Base-by-base conservation (phyloP, 2,797 vertebrate genomes). In the Coregonus sp. region DNA sequence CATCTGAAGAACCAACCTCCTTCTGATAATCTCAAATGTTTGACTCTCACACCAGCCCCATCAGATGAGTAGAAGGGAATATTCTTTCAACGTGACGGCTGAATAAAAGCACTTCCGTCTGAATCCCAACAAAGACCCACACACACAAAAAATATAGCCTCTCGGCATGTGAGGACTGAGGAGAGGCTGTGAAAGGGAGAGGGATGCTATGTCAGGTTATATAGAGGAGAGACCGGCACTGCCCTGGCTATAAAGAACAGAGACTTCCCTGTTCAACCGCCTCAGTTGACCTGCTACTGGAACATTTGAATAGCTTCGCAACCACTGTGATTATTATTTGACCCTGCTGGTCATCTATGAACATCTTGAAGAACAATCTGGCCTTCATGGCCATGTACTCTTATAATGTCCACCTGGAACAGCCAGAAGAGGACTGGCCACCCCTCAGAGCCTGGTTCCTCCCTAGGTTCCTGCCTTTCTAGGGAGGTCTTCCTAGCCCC, bases 71-170 rank as follows among this genome's bases (percentile, higher is more conserved):
- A 47, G 40, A 63, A 68, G 5, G 18, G 33, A 47, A 47, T 47
- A 56, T 59, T 70, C 40, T 52, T 40, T 54, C 50, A 47, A 47
- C 33, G 31, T 0, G 20, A 61, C 25, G 12, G 72, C 14, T 56
- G 16, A 56, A 29, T 65, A 20, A 75, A 70, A 70, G 67, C 70
- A 78, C 3, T 16, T 71, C 6, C 18, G 18, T 51, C 65, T 68
- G 65, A 25, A 51, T 76, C 74, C 69, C 1, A 2, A 80, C 69
- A 82, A 81, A 77, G 73, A 70, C 12, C 35, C 70, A 31, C 73
- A 20, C 79, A 14, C 63, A 79, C 4, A 7, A 68, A 75, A 76
- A 78, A 70, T 47, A 79, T 70, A 15, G 52, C 29, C 74, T 52
- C 47, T 18, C 18, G 35, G 72, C 54, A 37, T 82, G 66, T 16